A percentile compares a stretch with the other conserved stretches of the same genome.
phyloP scores from a whole-genome alignment of 2,888 invertebrate genomes.

The Calameuta filiformis region DNA sequence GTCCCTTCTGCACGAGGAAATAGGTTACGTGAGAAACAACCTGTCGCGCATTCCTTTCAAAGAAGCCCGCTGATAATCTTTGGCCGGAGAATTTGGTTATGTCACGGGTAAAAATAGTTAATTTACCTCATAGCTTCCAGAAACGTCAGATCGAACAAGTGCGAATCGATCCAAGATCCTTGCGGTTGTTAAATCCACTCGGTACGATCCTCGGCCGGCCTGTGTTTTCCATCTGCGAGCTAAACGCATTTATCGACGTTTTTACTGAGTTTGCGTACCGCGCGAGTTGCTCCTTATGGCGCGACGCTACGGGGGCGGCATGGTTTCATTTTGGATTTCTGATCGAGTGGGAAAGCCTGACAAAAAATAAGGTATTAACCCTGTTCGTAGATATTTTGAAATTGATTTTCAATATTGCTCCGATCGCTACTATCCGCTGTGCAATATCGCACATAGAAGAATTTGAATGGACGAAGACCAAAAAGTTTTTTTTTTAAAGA shows the following conservation, averaged over 20 bases:
- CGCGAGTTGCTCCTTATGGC: slow-evolving; percentile 47
- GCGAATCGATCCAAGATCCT: no score
- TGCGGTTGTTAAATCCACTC: no score
- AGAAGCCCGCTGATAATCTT: no score
- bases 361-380: slow-evolving; percentile 1
- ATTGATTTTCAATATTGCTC: not conserved
- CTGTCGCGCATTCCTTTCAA: not conserved
- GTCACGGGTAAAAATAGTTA: no score
- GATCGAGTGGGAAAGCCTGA: not conserved
- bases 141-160: no score
- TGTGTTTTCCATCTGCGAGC: slow-evolving; percentile 16
- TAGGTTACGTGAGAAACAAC: slow-evolving; percentile 5
- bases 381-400: not conserved
- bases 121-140: not conserved
- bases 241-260: slow-evolving; percentile 58
- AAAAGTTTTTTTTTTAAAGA: no score
- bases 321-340: slow-evolving; percentile 10
- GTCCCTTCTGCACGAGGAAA: not conserved
- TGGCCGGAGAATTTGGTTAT: no score
- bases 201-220: not conserved
- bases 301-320: not conserved
- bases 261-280: slow-evolving; percentile 54
- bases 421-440: no score
- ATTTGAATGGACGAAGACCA: no score
- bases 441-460: no score